These are phyloP conservation scores for Cephonodes hylas DNA, from an alignment of 2,888 invertebrate species.

Conservation along the genomic window DNA sequence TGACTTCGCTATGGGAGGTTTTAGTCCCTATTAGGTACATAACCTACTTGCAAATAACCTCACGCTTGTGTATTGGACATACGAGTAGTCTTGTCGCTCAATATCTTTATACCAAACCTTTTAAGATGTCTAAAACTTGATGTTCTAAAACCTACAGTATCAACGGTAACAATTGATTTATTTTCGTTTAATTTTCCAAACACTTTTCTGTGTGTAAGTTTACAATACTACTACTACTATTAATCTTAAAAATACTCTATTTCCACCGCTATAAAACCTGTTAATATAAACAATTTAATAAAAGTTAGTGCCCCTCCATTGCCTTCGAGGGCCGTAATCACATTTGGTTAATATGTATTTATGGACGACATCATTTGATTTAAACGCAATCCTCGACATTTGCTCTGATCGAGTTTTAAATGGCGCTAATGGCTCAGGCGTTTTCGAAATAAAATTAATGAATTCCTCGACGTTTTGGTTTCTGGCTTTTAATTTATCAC, in stretches of 20 bases:
- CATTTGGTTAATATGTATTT: conserved; percentile 4
- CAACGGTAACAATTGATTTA: no score
- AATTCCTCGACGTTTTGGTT: neutral
- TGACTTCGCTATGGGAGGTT: no score
- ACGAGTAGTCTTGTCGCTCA: neutral
- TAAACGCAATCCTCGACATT: conserved; percentile 2
- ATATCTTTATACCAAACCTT: neutral
- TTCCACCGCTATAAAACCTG: neutral
- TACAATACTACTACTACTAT: neutral
- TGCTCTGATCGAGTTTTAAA: conserved; percentile 1
- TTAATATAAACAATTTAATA: neutral
- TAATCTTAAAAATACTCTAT: no score
- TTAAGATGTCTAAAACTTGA: no score
- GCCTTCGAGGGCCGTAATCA: neutral
- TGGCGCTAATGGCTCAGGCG: neutral
- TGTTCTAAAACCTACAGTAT: no score
- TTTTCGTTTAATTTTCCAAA: no score
- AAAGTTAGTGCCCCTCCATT: neutral
- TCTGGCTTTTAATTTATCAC: neutral
- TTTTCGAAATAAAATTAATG: neutral
- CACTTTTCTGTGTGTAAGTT: no score
- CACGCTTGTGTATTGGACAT: no score
- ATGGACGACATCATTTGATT: neutral
- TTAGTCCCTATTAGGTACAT: no score
- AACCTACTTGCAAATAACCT: no score